Base-by-base conservation (phyloP, 1,140 invertebrate species). In the Adoxophyes honmai region DNA sequence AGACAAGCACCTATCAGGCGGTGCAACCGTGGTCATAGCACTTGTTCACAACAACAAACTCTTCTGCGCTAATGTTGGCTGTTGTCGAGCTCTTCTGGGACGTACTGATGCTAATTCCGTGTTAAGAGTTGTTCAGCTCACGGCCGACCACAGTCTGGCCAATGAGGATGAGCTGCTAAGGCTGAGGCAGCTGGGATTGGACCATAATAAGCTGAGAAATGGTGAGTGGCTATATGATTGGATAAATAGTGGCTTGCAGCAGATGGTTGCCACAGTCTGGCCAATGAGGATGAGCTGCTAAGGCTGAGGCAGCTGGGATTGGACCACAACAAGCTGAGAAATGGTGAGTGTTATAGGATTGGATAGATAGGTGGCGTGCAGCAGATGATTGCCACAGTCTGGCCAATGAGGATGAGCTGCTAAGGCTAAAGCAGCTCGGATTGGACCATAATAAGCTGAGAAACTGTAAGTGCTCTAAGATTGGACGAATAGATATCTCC, bases 1-100 rank as follows among this genome's bases (percentile, higher is more conserved):
- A 1, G 93, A 94, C 68, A 90, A 89, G 57, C 92, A 94, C 62
- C 71, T 94, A 13, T 93, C 93, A 0, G 91, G 93, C 2, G 95
- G 96, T 0, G 94, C 95, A 9, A 94, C 95, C 33, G 95, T 94
- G 33, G 94, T 95, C 0, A 92, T 97, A 1, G 94, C 95, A 6
- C 78, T 97, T 0, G 93, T 97, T 33, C 92, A 93, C 60, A 91
- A 92, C 57, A 91, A 93, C 57, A 80, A 93, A 90, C 86, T 98
- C 0, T 98, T 94, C 80, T 94, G 97, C 0, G 95, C 95, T 0
- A 97, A 97, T 90, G 93, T 97, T 16, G 95, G 96, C 3, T 93
- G 95, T 57, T 91, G 93, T 15, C 89, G 96, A 67, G 96, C 95
- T 0, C 81, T 98, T 13, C 85, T 98, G 0, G 96, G 96, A 66